Evolutionary conservation across 2,113 vertebrate species (phyloP), one percentile per base, ranked within the genome.

Genomic region (Poecilia latipinna): DNA sequence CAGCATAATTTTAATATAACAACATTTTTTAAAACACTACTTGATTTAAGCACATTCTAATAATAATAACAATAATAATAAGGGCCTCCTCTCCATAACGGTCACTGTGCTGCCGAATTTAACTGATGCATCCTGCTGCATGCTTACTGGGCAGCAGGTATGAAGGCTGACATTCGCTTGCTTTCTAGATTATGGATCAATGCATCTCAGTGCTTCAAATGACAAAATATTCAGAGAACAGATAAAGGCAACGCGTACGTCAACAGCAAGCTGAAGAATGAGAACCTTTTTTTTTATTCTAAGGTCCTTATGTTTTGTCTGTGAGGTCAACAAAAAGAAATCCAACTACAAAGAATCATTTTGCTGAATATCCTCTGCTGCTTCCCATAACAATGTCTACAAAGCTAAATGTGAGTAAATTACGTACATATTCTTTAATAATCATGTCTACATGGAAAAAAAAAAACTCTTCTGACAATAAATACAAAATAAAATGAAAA

Each of bases 141-240:
- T 80, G 87, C 84, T 88, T 86, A 88, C 89, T 74, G 89, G 86
- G 88, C 89, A 86, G 90, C 90, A 67, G 91, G 91, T 84, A 83
- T 92, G 88, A 88, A 94, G 93, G 93, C 91, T 89, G 92, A 94
- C 92, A 90, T 93, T 93, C 92, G 88, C 92, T 86, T 87, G 86
- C 81, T 93, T 94, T 92, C 83, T 90, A 89, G 94, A 94, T 91
- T 88, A 84, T 86, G 88, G 84, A 92, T 93, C 88, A 86, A 54
- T 91, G 88, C 77, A 90, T 86, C 88, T 84, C 88, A 88, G 90
- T 92, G 89, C 82, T 88, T 86, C 66, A 75, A 82, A 86, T 82
- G 77, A 87, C 29, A 76, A 82, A 85, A 82, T 72, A 70, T 77
- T 61, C 75, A 70, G 64, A 68, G 62, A 77, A 48, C 70, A 65